Base-by-base conservation (phyloP, 2,797 vertebrate genomes). In the Prionace glauca region DNA sequence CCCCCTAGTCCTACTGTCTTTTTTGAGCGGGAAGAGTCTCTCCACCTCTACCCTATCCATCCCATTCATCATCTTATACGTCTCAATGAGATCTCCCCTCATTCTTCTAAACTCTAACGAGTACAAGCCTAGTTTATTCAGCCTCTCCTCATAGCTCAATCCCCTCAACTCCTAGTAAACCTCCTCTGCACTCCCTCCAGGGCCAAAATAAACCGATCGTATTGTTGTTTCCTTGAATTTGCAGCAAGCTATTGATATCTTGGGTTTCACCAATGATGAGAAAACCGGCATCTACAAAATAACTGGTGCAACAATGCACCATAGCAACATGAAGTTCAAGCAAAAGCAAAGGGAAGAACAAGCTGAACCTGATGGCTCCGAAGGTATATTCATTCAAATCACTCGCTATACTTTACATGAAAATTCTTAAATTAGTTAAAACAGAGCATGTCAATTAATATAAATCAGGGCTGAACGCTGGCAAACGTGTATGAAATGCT, bases 321-420 rank as follows among this genome's bases (percentile, higher is more conserved):
- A 98, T 0, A 98, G 98, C 32, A 98, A 98, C 96, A 96, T 98
- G 97, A 98, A 98, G 95, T 98, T 98, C 97, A 98, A 98, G 97
- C 98, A 98, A 97, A 98, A 98, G 96, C 98, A 97, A 96, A 96
- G 98, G 95, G 98, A 98, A 96, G 98, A 98, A 96, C 98, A 98
- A 29, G 98, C 98, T 1, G 98, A 98, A 96, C 98, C 98, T 0
- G 98, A 99, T 0, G 98, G 98, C 97, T 98, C 98, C 0, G 98
- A 99, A 97, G 98, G 98, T 98, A 97, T 1, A 32, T 65, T 91
- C 26, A 91, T 65, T 45, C 8, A 91, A 91, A 16, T n/a, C n/a
- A 29, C 29, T 91, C 9, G 62, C 5, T 45, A 24, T 22, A 84
- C 36, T 84, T 84, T 84, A 84, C 36, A 2, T 84, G 79, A 20